A percentile compares a stretch with the other conserved stretches of the same genome.
Conservation (phyloP, 2,113 vertebrate species). For the Donacobius atricapilla region DNA sequence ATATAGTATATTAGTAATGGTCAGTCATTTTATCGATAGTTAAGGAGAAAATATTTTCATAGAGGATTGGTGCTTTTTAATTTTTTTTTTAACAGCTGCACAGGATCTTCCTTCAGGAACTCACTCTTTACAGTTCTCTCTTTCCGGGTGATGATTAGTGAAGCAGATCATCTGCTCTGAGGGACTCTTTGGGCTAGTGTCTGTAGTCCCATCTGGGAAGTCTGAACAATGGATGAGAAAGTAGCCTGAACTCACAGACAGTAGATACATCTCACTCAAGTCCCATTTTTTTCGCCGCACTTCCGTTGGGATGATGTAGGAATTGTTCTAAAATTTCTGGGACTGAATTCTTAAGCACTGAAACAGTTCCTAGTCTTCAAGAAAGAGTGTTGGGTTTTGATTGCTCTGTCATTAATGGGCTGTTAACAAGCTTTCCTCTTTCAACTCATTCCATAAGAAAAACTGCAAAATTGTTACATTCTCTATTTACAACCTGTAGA, state of each 20-base stretch:
- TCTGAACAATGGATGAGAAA: background rate
- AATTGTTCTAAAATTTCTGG: background rate
- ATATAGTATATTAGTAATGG: background rate
- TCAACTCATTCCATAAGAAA: background rate
- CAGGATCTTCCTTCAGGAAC: background rate
- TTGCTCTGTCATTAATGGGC: background rate
- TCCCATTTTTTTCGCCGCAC: background rate
- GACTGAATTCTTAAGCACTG: background rate
- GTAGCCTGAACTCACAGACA: background rate
- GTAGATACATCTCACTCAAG: background rate
- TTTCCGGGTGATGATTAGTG: background rate
- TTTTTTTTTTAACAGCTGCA: background rate
- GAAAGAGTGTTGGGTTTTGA: background rate
- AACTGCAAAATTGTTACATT: background rate
- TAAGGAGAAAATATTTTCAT: background rate
- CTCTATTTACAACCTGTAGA: background rate
- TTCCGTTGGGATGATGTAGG: background rate
- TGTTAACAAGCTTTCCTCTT: background rate
- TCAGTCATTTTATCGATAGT: background rate
- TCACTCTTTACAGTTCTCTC: background rate
- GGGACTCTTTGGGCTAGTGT: background rate
- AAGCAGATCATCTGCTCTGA: background rate
- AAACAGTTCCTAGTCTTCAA: background rate
- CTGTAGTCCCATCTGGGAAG: background rate
- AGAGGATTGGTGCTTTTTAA: background rate